Percentiles rank a stretch among this genome's conserved stretches.
These are phyloP conservation scores for Oscheius onirici DNA, from an alignment of 2,888 invertebrate genomes.

Conservation along the genomic window DNA sequence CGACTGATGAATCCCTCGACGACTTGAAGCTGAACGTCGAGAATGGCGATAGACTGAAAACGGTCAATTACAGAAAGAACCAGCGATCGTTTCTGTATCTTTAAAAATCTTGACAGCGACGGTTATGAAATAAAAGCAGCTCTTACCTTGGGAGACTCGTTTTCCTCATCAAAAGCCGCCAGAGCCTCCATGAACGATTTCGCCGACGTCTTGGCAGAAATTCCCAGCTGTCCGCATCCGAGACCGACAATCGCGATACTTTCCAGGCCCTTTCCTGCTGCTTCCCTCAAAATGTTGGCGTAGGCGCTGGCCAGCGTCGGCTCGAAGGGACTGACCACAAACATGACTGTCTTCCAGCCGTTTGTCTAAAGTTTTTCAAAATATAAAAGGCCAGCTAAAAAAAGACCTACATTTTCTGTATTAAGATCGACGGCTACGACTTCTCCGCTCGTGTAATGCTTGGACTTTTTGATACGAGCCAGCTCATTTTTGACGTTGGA, in stretches of 20 bases:
- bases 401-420: neutral
- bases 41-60: too few relatives aligned
- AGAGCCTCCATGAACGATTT: conserved; percentile 6
- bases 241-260: conserved; percentile 3
- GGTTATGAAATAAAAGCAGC: too few relatives aligned
- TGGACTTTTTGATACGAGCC: neutral
- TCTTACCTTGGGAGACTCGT: neutral
- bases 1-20: too few relatives aligned
- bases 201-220: conserved; percentile 9
- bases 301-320: conserved; percentile 3
- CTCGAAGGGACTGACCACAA: conserved; percentile 5
- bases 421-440: conserved; percentile 3
- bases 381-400: neutral
- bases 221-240: conserved; percentile 24
- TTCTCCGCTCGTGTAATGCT: neutral
- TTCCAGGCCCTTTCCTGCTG: neutral
- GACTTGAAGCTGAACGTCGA: too few relatives aligned
- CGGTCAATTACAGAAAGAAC: too few relatives aligned
- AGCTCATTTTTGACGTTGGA: neutral
- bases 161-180: neutral
- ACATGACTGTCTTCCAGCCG: conserved; percentile 1
- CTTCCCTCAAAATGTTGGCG: neutral
- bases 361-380: neutral
- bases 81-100: too few relatives aligned
- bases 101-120: too few relatives aligned